Conservation (phyloP, 2,888 invertebrate species). For the Glaucopsyche alexis region DNA sequence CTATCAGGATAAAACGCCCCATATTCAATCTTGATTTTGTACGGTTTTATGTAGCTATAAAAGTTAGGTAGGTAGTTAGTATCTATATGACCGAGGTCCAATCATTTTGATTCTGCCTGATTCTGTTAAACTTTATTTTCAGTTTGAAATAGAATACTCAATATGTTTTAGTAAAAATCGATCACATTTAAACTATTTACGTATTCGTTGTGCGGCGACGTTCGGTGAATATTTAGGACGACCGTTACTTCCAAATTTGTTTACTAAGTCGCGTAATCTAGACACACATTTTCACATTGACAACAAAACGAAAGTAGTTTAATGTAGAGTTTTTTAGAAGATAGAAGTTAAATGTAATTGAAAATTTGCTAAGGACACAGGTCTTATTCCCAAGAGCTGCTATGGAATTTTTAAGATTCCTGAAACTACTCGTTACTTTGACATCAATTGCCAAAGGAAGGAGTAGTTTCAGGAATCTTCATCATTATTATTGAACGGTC, state of each 20-base stretch:
- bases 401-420: not conserved
- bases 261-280: constrained; percentile 3
- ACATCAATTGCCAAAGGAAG: not conserved
- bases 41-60: no score
- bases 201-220: constrained; percentile 3
- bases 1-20: not conserved
- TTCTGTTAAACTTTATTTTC: not conserved
- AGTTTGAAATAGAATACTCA: not conserved
- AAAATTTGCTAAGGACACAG: no score
- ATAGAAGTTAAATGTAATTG: no score
- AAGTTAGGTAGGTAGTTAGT: no score
- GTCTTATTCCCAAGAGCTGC: no score
- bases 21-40: no score
- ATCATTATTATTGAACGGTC: not conserved
- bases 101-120: no score
- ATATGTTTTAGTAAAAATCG: not conserved
- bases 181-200: constrained; percentile 6
- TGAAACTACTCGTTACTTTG: not conserved
- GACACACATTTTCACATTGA: not conserved
- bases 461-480: no score
- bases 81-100: no score
- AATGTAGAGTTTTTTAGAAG: not conserved
- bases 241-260: constrained; percentile 7
- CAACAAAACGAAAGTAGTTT: not conserved
- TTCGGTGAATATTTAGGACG: not conserved